Evolutionary conservation across 2,888 invertebrate genomes (phyloP), one percentile per base, ranked within the genome.

Genomic region (Andrena hattorfiana): DNA sequence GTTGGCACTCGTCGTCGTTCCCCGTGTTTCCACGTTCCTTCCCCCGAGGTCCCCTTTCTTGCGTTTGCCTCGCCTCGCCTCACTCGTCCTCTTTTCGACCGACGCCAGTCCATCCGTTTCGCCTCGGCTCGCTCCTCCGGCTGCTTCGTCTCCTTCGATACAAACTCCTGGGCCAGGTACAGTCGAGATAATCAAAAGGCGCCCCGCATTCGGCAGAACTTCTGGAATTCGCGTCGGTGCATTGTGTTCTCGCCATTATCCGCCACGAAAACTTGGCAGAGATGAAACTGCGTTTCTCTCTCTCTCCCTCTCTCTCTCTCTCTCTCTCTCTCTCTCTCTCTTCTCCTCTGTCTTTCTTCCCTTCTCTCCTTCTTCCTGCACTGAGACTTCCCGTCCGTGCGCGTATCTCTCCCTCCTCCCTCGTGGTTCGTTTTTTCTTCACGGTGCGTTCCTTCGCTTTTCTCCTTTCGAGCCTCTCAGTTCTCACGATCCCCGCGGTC

Each of bases 101-200:
- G 67, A 74, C 73, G 60, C 67, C 75, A 73, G 70, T 77, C 77
- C 77, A 42, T 67, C 75, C 64, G 68, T 60, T 66, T 64, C 59
- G 59, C 30, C 70, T 63, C 59, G 54, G 28, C 70, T 56, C 60
- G n/a, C 64, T 66, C 35, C 64, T 42, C 56, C 28, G 28, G 63
- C 59, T 48, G 49, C 76, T 28, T 64, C 78, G 76, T 80, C 78
- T 77, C 35, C 80, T 79, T 87, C 89, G 84, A 87, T 89, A 77
- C 83, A 83, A 81, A 78, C 77, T 80, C 77, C 56, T 32, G 20
- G 67, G 35, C 63, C 76, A 73, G 84, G 83, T 89, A 88, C 83
- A 86, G 89, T 86, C 84, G 84, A 87, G 89, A 89, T 89, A 89
- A 89, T 89, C 89, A 87, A 89, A 89, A 89, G 87, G 78, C 80